phyloP scores from a whole-genome alignment of 2,113 vertebrate species.

The Athene noctua region DNA sequence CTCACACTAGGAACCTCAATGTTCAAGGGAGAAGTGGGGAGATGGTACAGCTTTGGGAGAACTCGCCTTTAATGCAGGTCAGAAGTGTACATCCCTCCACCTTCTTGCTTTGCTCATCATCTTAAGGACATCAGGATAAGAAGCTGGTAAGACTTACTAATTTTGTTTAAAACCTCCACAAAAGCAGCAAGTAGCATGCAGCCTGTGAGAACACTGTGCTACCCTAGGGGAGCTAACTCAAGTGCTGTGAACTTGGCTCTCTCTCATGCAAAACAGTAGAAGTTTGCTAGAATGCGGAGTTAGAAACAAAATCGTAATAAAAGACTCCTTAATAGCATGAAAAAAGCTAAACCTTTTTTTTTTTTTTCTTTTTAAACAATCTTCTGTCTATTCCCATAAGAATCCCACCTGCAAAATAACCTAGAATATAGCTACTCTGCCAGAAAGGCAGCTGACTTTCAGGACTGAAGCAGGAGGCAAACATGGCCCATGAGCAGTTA shows the following conservation, averaged over 20 bases:
- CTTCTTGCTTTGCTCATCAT: background rate
- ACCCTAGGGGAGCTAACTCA: background rate
- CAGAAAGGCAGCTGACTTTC: background rate
- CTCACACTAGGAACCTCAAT: background rate
- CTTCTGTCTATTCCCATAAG: background rate
- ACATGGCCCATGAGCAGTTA: fast-evolving
- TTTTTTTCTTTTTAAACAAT: background rate
- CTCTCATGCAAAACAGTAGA: background rate
- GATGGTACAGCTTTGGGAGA: fast-evolving
- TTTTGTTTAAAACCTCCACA: background rate
- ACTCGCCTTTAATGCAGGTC: background rate
- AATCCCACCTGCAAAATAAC: constrained; percentile 10
- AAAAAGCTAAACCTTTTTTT: background rate
- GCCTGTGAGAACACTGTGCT: background rate
- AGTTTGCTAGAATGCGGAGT: background rate
- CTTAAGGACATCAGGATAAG: background rate
- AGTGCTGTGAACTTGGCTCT: background rate
- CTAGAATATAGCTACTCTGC: background rate
- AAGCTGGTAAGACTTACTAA: background rate
- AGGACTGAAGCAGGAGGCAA: background rate
- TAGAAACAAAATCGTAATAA: background rate
- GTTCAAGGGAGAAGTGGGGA: background rate
- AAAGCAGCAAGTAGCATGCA: background rate
- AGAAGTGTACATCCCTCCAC: background rate
- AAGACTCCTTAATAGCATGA: background rate